phyloP scores from a whole-genome alignment of 2,113 vertebrate species.

The Pomatostomus ruficeps region DNA sequence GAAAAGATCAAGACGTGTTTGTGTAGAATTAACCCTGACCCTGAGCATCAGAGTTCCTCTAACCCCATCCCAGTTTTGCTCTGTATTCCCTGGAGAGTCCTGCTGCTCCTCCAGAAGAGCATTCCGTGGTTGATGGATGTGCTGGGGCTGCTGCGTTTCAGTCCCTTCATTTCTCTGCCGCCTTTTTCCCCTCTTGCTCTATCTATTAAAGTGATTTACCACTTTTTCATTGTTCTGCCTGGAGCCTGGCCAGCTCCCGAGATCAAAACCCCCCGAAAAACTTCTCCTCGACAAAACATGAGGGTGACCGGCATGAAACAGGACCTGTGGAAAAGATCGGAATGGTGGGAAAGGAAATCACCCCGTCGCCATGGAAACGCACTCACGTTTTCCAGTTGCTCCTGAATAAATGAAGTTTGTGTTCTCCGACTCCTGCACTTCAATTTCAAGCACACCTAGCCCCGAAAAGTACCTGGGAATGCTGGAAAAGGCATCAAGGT shows the following conservation, averaged over 20 bases:
- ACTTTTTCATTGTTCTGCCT: constrained; percentile 69
- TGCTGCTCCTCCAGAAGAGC: not conserved
- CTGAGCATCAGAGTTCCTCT: not conserved
- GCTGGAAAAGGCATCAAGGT: constrained; percentile 12
- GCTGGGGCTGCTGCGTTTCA: constrained; percentile 38
- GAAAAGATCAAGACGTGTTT: not conserved
- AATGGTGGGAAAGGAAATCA: constrained; percentile 68
- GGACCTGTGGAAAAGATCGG: constrained; percentile 58
- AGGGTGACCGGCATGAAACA: constrained; percentile 62
- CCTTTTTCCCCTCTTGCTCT: not conserved
- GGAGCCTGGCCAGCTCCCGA: constrained; percentile 56
- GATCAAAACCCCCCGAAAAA: constrained; percentile 47
- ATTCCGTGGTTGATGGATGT: constrained; percentile 30
- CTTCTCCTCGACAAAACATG: constrained; percentile 8
- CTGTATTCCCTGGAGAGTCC: not conserved
- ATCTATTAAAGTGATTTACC: constrained; percentile 65
- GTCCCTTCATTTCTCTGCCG: constrained; percentile 35
- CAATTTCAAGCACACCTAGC: constrained; percentile 12
- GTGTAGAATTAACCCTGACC: not conserved
- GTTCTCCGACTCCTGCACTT: constrained; percentile 46
- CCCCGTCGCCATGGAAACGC: constrained; percentile 44
- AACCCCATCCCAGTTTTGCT: not conserved
- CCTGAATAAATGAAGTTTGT: constrained; percentile 63
- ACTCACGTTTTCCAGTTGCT: constrained; percentile 43
- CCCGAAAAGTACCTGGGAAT: not conserved